These are phyloP conservation scores for Lymantria dispar DNA, from an alignment of 2,888 invertebrate species.

Conservation along the genomic window DNA sequence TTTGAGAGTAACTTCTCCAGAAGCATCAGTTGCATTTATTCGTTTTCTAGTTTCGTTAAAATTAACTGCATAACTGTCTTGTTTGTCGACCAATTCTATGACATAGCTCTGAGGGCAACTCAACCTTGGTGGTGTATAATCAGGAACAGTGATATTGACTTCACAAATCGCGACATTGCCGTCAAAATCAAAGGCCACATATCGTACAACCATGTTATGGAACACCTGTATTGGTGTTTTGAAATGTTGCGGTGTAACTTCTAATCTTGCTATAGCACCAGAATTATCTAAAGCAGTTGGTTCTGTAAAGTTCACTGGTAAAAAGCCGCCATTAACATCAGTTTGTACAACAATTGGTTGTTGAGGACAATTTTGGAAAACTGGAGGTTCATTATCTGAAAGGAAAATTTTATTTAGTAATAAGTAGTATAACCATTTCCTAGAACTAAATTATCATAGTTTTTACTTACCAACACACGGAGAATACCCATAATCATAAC, in stretches of 20 bases:
- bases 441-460: background rate
- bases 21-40: conserved; percentile 93
- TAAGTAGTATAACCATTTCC: background rate
- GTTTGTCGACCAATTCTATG: conserved; percentile 93
- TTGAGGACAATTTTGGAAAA: conserved; percentile 97
- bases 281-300: conserved; percentile 98
- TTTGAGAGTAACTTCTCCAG: conserved; percentile 92
- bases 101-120: conserved; percentile 97
- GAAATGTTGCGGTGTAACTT: conserved; percentile 96
- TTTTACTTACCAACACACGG: conserved; percentile 90
- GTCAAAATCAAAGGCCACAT: conserved; percentile 98
- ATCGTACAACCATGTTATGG: conserved; percentile 95
- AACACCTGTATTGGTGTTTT: conserved; percentile 93
- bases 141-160: conserved; percentile 97
- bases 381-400: conserved; percentile 96
- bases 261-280: conserved; percentile 95
- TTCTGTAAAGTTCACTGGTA: conserved; percentile 96
- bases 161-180: conserved; percentile 98
- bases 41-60: conserved; percentile 94
- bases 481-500: conserved; percentile 96
- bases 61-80: conserved; percentile 94
- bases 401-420: conserved; percentile 20
- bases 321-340: conserved; percentile 93
- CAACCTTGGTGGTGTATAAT: conserved; percentile 94
- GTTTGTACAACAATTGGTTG: conserved; percentile 95